Evolutionary conservation across 2,888 invertebrate species (phyloP).

Genomic region (Arge pagana): DNA sequence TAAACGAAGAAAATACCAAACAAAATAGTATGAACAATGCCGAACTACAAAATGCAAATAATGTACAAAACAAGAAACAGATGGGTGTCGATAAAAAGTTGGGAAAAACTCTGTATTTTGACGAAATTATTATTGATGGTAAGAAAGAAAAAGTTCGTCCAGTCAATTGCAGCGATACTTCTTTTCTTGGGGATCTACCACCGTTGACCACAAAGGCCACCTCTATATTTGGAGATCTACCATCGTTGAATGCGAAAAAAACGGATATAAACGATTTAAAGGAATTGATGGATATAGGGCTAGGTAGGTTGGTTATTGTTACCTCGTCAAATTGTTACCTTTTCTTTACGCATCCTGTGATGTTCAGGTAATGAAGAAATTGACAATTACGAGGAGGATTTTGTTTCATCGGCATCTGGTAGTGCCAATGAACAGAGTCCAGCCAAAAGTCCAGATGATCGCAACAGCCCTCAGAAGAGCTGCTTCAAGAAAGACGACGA

Average conservation of each 20-base stretch:
- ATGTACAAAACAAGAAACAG: slow-evolving; percentile 47
- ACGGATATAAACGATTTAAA: slow-evolving; percentile 53
- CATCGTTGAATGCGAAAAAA: slow-evolving; percentile 54
- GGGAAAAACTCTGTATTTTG: slow-evolving; percentile 51
- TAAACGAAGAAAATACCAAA: slow-evolving; percentile 45
- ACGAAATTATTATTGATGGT: slow-evolving; percentile 53
- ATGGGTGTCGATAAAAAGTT: slow-evolving; percentile 44
- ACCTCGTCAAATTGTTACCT: neutral
- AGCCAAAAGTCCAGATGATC: slow-evolving; percentile 44
- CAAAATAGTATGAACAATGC: slow-evolving; percentile 43
- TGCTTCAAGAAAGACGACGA: slow-evolving; percentile 41
- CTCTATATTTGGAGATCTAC: slow-evolving; percentile 52
- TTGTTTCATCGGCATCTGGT: slow-evolving; percentile 50
- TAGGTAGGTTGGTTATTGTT: slow-evolving; percentile 39
- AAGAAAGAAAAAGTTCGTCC: slow-evolving; percentile 47
- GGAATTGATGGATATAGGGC: slow-evolving; percentile 50
- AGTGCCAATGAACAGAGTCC: slow-evolving; percentile 53
- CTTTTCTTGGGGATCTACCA: slow-evolving; percentile 45
- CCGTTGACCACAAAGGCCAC: slow-evolving; percentile 45
- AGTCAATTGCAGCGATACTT: slow-evolving; percentile 41
- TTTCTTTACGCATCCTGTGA: neutral
- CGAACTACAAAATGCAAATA: slow-evolving; percentile 47
- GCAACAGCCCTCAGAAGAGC: slow-evolving; percentile 36
- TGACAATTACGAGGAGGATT: slow-evolving; percentile 53
- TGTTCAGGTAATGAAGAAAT: slow-evolving; percentile 41